Percentiles rank a stretch among this genome's conserved stretches.
These are phyloP conservation scores for Plectropomus leopardus DNA, from an alignment of 2,113 vertebrate genomes.

Conservation along the genomic window DNA sequence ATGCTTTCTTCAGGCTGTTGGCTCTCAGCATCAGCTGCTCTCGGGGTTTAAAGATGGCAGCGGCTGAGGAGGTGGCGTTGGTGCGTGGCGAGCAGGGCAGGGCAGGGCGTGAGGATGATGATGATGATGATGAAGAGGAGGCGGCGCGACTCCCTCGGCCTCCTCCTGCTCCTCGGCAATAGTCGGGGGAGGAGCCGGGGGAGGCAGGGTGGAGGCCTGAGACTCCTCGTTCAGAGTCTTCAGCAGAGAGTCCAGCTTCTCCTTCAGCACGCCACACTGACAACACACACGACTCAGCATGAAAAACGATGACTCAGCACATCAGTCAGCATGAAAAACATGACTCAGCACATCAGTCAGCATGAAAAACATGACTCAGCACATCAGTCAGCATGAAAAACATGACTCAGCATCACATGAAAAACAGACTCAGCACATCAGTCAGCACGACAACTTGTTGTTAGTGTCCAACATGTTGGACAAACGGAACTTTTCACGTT, in stretches of 20 bases:
- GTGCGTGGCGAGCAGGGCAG: slow-evolving; percentile 84
- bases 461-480: no score
- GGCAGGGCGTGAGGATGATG: slow-evolving; percentile 52
- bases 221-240: slow-evolving; percentile 95
- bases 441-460: no score
- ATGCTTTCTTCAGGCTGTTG: slow-evolving; percentile 99
- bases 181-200: slow-evolving; percentile 90
- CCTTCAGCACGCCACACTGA: slow-evolving; percentile 94
- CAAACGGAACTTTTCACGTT: no score
- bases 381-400: no score
- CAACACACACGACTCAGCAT: not conserved
- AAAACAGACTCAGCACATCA: no score
- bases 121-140: slow-evolving; percentile 63
- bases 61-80: slow-evolving; percentile 27
- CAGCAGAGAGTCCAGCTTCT: slow-evolving; percentile 95
- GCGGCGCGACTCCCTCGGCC: slow-evolving; percentile 79
- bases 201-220: slow-evolving; percentile 88
- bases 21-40: slow-evolving; percentile 98
- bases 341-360: not conserved
- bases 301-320: not conserved
- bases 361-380: no score
- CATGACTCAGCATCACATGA: no score
- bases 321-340: no score
- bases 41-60: slow-evolving; percentile 91
- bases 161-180: slow-evolving; percentile 94